Evolutionary conservation across 2,113 vertebrate genomes (phyloP).

Genomic region (Athene noctua): DNA sequence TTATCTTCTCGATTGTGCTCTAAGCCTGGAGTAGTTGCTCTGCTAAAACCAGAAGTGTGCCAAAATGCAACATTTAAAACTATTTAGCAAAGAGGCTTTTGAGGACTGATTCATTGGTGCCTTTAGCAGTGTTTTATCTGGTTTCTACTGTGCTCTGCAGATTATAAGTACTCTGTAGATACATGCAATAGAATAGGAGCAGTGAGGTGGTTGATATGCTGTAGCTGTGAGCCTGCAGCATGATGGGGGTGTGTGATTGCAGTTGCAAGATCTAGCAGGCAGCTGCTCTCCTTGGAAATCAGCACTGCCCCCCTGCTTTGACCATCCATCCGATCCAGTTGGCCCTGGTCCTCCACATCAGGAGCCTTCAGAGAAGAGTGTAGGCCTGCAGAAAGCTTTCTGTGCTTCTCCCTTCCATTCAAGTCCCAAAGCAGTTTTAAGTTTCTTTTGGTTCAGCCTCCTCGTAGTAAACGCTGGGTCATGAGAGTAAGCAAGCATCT

Average conservation of each 20-base stretch:
- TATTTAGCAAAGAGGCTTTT: neutral
- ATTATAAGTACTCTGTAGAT: neutral
- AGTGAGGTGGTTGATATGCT: fast-evolving
- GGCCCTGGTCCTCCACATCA: neutral
- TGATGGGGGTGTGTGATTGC: neutral
- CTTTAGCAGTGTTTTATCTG: neutral
- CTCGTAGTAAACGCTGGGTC: neutral
- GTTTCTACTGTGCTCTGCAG: neutral
- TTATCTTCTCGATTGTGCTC: neutral
- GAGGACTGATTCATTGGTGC: neutral
- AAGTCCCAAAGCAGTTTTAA: neutral
- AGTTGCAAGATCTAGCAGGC: neutral
- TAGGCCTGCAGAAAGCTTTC: neutral
- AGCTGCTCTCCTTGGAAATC: neutral
- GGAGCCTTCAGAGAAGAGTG: neutral
- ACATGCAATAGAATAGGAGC: neutral
- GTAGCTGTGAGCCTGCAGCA: neutral
- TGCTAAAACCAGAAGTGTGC: neutral
- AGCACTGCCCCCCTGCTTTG: neutral
- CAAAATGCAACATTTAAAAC: neutral
- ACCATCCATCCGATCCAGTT: neutral
- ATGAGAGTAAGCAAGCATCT: neutral
- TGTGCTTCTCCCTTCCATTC: neutral
- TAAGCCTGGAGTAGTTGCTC: neutral
- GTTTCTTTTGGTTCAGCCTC: neutral